Conservation (phyloP, 2,113 vertebrate species). For the Ctenomys sociabilis region DNA sequence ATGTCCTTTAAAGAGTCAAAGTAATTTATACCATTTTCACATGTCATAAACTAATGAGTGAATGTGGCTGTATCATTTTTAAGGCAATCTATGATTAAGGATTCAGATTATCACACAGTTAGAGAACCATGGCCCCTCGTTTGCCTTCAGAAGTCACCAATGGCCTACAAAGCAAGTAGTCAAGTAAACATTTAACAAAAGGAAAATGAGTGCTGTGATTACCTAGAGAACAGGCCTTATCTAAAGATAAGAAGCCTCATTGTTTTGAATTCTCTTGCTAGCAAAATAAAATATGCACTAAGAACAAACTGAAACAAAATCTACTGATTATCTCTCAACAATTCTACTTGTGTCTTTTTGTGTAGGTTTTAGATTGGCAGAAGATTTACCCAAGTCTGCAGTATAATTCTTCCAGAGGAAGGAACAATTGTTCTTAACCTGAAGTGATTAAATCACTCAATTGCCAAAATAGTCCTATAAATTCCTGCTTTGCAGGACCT, state of each 20-base stretch:
- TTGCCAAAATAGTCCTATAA: neutral
- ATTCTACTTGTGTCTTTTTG: neutral
- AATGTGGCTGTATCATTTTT: slow-evolving; percentile 20
- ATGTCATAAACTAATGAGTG: slow-evolving; percentile 27
- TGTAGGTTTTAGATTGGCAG: neutral
- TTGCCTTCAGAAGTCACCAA: neutral
- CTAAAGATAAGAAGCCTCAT: neutral
- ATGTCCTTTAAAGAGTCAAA: slow-evolving; percentile 57
- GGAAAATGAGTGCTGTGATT: neutral
- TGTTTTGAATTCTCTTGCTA: neutral
- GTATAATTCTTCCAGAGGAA: neutral
- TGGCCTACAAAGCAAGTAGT: neutral
- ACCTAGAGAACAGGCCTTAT: neutral
- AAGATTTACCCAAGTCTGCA: neutral
- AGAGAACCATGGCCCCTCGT: neutral
- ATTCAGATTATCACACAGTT: neutral
- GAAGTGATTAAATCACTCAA: neutral
- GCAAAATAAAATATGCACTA: neutral
- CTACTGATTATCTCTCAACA: neutral
- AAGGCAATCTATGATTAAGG: slow-evolving; percentile 7
- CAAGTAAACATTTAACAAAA: slow-evolving; percentile 16
- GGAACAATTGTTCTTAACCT: neutral
- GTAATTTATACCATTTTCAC: slow-evolving; percentile 57
- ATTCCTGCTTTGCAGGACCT: neutral
- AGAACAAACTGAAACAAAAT: neutral